A percentile compares a stretch with the other conserved stretches of the same genome.
Evolutionary conservation across 2,888 invertebrate genomes (phyloP).

Genomic region (Agrilus cyanescens): DNA sequence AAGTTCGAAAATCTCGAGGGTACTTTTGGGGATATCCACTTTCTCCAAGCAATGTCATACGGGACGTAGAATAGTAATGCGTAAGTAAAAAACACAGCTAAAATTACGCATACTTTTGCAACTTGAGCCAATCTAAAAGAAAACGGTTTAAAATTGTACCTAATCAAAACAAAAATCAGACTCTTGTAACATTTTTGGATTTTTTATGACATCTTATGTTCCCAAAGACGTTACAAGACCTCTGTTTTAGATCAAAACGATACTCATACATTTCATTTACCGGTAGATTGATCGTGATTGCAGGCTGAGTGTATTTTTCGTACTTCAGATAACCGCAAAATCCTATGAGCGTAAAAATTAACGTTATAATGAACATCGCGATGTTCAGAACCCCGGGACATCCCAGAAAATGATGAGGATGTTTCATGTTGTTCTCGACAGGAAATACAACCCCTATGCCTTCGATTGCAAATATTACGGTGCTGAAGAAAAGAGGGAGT

Average conservation of each 20-base stretch:
- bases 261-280: conserved; percentile 48
- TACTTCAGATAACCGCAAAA: conserved; percentile 85
- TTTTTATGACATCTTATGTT: too few species aligned
- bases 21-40: conserved; percentile 37
- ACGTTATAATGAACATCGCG: conserved; percentile 73
- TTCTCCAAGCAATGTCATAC: conserved; percentile 79
- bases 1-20: conserved; percentile 38
- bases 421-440: conserved; percentile 87
- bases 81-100: conserved; percentile 86
- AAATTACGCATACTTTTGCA: conserved; percentile 74
- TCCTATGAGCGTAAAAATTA: conserved; percentile 70
- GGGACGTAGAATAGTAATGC: conserved; percentile 92
- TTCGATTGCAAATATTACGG: conserved; percentile 96
- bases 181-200: too few species aligned
- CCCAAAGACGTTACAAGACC: too few species aligned
- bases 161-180: too few species aligned
- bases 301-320: conserved; percentile 58
- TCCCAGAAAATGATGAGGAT: conserved; percentile 68
- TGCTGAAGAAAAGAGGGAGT: conserved; percentile 85
- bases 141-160: conserved; percentile 5
- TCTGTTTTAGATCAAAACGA: too few species aligned
- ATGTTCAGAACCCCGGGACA: conserved; percentile 78
- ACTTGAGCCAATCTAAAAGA: conserved; percentile 56
- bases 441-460: conserved; percentile 91
- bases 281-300: conserved; percentile 77